These are phyloP conservation scores for Takifugu ocellatus DNA, from an alignment of 2,797 vertebrate genomes.

Conservation along the genomic window DNA sequence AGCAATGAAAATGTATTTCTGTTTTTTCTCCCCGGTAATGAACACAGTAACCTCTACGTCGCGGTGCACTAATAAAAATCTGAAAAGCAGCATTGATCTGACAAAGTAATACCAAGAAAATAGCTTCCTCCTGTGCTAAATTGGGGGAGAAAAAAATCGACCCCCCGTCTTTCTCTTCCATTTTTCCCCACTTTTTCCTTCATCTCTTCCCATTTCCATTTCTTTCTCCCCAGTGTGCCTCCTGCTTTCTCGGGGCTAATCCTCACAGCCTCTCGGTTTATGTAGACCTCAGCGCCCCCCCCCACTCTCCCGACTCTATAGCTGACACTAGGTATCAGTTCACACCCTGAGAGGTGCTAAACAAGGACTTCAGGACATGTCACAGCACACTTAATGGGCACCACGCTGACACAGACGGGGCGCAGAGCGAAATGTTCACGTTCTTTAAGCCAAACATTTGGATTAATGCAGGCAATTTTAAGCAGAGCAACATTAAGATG, in stretches of 20 bases:
- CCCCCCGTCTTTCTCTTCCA: slow-evolving; percentile 16
- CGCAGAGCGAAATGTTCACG: slow-evolving; percentile 62
- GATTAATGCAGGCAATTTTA: background rate
- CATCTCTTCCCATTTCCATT: slow-evolving; percentile 58
- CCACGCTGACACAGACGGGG: slow-evolving; percentile 72
- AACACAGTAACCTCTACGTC: slow-evolving; percentile 48
- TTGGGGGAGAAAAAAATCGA: slow-evolving; percentile 47
- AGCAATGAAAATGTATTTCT: slow-evolving; percentile 26
- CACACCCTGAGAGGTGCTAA: slow-evolving; percentile 91
- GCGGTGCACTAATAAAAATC: slow-evolving; percentile 39
- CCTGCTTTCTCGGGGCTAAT: slow-evolving; percentile 39
- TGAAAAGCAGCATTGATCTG: slow-evolving; percentile 53
- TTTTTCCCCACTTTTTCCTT: slow-evolving; percentile 20
- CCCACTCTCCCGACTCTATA: slow-evolving; percentile 69
- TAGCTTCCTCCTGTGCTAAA: slow-evolving; percentile 63
- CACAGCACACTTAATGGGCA: slow-evolving; percentile 86
- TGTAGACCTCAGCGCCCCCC: slow-evolving; percentile 25
- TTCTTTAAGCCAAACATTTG: slow-evolving; percentile 10
- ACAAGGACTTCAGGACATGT: slow-evolving; percentile 89
- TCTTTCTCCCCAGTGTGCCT: slow-evolving; percentile 54
- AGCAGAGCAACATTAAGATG: background rate
- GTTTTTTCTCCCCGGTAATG: slow-evolving; percentile 22
- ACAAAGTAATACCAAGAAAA: slow-evolving; percentile 54
- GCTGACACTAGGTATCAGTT: slow-evolving; percentile 90
- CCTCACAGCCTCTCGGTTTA: slow-evolving; percentile 40